Base-by-base conservation (phyloP, 2,113 vertebrate species). In the Origma solitaria region DNA sequence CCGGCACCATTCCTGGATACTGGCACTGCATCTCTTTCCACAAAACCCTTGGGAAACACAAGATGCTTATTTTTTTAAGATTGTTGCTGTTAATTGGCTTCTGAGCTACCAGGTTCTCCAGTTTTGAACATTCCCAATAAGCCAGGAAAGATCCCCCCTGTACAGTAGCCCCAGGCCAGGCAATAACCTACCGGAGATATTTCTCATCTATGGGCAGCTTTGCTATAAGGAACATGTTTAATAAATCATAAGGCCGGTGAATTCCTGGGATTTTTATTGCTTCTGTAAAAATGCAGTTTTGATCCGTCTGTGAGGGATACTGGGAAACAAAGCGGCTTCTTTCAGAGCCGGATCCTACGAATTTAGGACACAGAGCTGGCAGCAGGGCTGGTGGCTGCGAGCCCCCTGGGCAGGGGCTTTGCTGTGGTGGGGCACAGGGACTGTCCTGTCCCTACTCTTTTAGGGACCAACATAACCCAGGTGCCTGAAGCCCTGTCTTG, bases 261-360 rank as follows among this genome's bases (percentile, higher is more conserved):
- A 97, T 97, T 97, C 97, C 96, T 94, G 94, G 70, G 89, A 95
- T 97, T 95, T 96, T 93, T 95, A 95, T 94, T 95, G 91, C 95
- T 92, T 96, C 94, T 97, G 89, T 97, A 95, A 92, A 95, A 96
- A 96, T 93, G 93, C 86, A 83, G 70, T 95, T 96, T 83, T 95
- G 91, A 97, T 94, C 90, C 61, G 8, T 87, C 83, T 75, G 87
- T 17, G 69, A 95, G 94, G 92, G 92, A 94, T 91, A 72, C 82
- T 77, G 95, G 80, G 91, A 82, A 95, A 94, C 93, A 95, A 95
- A 97, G 91, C 64, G 15, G 44, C 82, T 85, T 70, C 88, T 83
- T 95, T 88, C 86, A 76, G 73, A 69, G 89, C 56, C 2, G 42
- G 72, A 88, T 80, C 85, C 50, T 38, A 3, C 0, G 33, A 64